These are phyloP conservation scores for Agrotis ipsilon DNA, from an alignment of 2,888 invertebrate genomes.

Conservation along the genomic window DNA sequence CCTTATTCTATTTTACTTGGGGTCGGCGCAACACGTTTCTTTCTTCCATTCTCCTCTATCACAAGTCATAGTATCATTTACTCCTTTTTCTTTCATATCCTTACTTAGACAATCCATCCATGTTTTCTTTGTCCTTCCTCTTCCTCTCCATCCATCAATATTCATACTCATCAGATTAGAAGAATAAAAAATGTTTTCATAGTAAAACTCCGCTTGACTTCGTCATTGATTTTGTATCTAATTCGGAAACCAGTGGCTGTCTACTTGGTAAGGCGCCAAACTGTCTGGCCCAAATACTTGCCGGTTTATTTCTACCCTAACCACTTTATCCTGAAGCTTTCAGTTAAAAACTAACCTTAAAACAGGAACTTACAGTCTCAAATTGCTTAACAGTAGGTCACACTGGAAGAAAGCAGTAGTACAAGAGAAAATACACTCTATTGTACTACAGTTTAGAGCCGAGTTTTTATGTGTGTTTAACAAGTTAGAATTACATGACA, in stretches of 20 bases:
- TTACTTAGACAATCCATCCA: no score
- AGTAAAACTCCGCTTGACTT: conserved; percentile 40
- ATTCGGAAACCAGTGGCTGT: conserved; percentile 61
- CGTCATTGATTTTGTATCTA: conserved; percentile 59
- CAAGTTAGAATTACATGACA: conserved; percentile 22
- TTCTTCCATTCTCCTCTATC: no score
- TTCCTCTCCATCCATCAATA: no score
- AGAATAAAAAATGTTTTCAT: background rate
- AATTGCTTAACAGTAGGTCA: conserved; percentile 18
- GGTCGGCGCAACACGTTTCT: no score
- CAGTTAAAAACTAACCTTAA: conserved; percentile 26
- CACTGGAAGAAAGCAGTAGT: background rate
- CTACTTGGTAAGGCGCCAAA: conserved; percentile 82
- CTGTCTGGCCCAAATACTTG: conserved; percentile 82
- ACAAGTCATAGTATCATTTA: no score
- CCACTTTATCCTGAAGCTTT: conserved; percentile 29
- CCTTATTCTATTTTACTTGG: no score
- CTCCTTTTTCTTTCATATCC: no score
- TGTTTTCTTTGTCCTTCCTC: no score
- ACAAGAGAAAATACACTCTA: conserved; percentile 41
- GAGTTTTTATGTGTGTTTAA: conserved; percentile 2
- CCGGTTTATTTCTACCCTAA: conserved; percentile 65
- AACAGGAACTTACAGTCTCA: background rate
- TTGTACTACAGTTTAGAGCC: conserved; percentile 8
- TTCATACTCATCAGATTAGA: no score